Conservation (phyloP, 2,888 invertebrate species). For the Tiphia femorata region DNA sequence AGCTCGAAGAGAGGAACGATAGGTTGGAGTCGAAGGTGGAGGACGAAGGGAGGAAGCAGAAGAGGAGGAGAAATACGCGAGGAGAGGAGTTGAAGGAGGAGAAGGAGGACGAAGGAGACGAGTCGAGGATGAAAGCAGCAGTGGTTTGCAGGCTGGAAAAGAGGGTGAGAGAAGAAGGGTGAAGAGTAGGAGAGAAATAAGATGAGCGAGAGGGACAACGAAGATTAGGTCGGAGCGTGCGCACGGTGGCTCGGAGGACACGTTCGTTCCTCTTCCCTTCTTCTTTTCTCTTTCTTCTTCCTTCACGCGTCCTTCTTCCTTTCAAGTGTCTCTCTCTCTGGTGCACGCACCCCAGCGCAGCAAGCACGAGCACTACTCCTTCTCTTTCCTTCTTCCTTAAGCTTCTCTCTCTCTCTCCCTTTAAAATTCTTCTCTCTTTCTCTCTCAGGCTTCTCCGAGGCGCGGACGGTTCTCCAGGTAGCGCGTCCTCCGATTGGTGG, state of each 20-base stretch:
- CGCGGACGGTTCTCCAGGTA: conserved; percentile 39
- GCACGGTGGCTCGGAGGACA: conserved; percentile 42
- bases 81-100: conserved; percentile 5
- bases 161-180: conserved; percentile 5
- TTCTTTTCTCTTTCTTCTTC: conserved; percentile 7
- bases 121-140: neutral
- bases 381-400: conserved; percentile 14
- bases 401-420: conserved; percentile 14
- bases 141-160: neutral
- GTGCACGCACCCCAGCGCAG: too few relatives aligned
- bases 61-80: conserved; percentile 15
- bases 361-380: too few relatives aligned
- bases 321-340: too few relatives aligned
- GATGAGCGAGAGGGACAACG: conserved; percentile 17
- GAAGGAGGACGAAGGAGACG: neutral
- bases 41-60: conserved; percentile 7
- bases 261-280: conserved; percentile 13
- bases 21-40: conserved; percentile 9
- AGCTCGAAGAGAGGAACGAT: neutral
- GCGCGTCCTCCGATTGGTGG: conserved; percentile 56
- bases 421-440: too few relatives aligned
- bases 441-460: neutral
- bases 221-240: conserved; percentile 48
- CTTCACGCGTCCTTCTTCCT: too few relatives aligned
- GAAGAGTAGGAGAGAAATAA: conserved; percentile 1